Evolutionary conservation across 2,113 vertebrate genomes (phyloP), one percentile per base, ranked within the genome.

Genomic region (Phainopepla nitens): DNA sequence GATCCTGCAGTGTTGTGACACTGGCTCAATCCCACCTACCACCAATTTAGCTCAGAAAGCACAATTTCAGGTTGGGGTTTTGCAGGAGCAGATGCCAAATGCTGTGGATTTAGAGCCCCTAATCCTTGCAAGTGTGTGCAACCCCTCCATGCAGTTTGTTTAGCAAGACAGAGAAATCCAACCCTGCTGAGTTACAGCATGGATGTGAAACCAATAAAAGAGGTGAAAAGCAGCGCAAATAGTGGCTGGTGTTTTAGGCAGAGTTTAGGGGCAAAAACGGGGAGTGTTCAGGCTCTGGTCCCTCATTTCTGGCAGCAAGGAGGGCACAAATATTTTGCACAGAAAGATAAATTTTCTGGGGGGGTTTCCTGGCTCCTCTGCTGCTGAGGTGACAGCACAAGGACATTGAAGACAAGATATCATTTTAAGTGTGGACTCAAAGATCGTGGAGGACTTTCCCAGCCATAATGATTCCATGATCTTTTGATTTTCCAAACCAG

Each of bases 21-120:
- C 4, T 12, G 33, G 3, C 19, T 39, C 69, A 12, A 24, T 21
- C 33, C 15, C 62, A 47, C 8, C 42, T 62, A 50, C 8, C 75
- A 47, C 20, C 0, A 0, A 0, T 13, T 50, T 5, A 18, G 50
- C 56, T 33, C 2, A 1, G 27, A 33, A 64, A 56, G 23, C 3
- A 2, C 24, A 31, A 1, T n/a, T 13, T 58, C 49, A 45, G 47
- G 11, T 3, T 6, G 17, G 41, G 15, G 3, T 56, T 94, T 51
- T 87, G 44, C 53, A 83, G 62, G 33, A 83, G 10, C 5, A 42
- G 36, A 6, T n/a, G 16, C 12, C 61, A 79, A 42, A 47, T 11
- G 4, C 25, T 21, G 5, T 3, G 9, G 35, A 45, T 75, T 75
- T 22, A 31, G 25, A 87, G 45, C 41, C 73, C 28, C 36, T 51